phyloP scores from a whole-genome alignment of 2,888 invertebrate species.

The Tricholauxania praeusta region DNA sequence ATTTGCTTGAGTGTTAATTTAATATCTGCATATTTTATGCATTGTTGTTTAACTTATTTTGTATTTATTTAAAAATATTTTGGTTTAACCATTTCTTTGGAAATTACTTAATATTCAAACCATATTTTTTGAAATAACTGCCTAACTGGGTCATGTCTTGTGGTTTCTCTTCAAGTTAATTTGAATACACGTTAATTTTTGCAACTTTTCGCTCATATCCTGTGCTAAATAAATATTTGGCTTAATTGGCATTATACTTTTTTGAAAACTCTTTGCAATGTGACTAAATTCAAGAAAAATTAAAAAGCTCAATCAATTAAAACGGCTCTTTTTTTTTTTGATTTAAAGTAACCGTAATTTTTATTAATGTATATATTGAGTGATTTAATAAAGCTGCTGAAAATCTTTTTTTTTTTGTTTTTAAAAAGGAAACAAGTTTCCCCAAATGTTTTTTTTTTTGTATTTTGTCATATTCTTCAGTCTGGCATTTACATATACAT shows the following conservation, averaged over 20 bases:
- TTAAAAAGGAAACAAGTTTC: too few species aligned
- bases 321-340: not conserved
- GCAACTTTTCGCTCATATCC: not conserved
- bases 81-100: not conserved
- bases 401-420: too few species aligned
- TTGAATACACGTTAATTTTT: not conserved
- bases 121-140: too few species aligned
- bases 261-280: not conserved
- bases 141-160: constrained; percentile 5
- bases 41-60: not conserved
- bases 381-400: too few species aligned
- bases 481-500: too few species aligned
- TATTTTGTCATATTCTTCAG: too few species aligned
- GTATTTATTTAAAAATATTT: not conserved
- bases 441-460: too few species aligned
- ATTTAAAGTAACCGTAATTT: too few species aligned
- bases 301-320: not conserved
- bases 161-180: not conserved
- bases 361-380: too few species aligned
- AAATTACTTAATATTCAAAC: not conserved
- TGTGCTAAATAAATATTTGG: not conserved
- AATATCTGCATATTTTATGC: not conserved
- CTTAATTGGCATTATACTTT: not conserved
- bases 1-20: not conserved
- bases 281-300: not conserved